Evolutionary conservation across 2,888 invertebrate species (phyloP).

Genomic region (Rhingia rostrata): DNA sequence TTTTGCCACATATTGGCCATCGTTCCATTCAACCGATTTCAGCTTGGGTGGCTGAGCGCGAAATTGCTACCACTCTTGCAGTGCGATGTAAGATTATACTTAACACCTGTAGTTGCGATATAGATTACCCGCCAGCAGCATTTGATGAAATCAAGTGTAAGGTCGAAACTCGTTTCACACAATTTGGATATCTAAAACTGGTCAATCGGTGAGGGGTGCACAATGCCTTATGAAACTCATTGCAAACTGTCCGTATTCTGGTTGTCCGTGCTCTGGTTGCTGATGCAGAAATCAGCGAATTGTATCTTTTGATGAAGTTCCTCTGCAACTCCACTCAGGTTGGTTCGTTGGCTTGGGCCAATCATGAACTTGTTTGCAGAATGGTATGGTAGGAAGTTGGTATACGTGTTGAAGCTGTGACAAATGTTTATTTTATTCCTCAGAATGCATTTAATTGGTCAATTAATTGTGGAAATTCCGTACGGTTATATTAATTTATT

Average conservation of each 20-base stretch:
- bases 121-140: slow-evolving; percentile 22
- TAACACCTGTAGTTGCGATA: neutral
- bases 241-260: slow-evolving; percentile 14
- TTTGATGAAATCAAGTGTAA: slow-evolving; percentile 62
- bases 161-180: slow-evolving; percentile 46
- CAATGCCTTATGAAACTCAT: slow-evolving; percentile 28
- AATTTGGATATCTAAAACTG: slow-evolving; percentile 49
- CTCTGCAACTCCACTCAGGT: slow-evolving; percentile 6
- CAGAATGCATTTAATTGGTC: slow-evolving; percentile 35
- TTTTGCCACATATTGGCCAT: neutral
- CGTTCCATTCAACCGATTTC: neutral
- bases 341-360: no score
- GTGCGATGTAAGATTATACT: slow-evolving; percentile 14
- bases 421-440: neutral
- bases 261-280: neutral
- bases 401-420: neutral
- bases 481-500: no score
- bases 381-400: no score
- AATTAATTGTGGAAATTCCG: neutral
- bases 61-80: slow-evolving; percentile 20
- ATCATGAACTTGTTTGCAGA: no score
- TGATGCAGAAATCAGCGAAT: neutral
- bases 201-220: neutral
- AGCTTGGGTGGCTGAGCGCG: neutral
- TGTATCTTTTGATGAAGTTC: slow-evolving; percentile 6